A percentile compares a stretch with the other conserved stretches of the same genome.
Evolutionary conservation across 2,888 invertebrate species (phyloP).

Genomic region (Scaptomyza cyrtandrae): DNA sequence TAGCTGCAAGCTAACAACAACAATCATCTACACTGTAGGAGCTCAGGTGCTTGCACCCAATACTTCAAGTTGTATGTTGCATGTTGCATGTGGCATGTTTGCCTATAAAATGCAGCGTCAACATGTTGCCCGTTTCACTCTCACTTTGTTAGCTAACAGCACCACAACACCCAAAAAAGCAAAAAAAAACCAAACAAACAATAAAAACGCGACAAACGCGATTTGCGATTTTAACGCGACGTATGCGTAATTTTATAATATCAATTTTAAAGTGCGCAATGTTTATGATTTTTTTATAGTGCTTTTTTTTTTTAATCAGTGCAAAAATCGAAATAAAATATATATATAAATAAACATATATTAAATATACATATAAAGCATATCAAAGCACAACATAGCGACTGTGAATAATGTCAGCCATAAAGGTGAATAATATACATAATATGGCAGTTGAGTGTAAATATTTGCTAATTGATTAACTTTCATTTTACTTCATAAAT

Average conservation of each 20-base stretch:
- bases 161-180: conserved; percentile 18
- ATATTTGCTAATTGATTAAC: conserved; percentile 6
- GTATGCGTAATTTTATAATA: conserved; percentile 44
- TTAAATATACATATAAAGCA: neutral
- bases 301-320: conserved; percentile 46
- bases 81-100: conserved; percentile 24
- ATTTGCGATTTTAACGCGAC: conserved; percentile 35
- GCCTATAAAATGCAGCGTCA: conserved; percentile 75
- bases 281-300: conserved; percentile 32
- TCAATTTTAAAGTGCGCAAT: conserved; percentile 18
- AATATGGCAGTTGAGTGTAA: neutral
- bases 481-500: conserved; percentile 7
- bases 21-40: neutral
- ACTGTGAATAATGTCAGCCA: conserved; percentile 35
- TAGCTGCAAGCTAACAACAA: conserved; percentile 9
- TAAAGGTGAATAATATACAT: conserved; percentile 49
- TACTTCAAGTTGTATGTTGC: conserved; percentile 24
- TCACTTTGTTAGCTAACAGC: conserved; percentile 73
- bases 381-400: conserved; percentile 24
- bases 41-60: conserved; percentile 72
- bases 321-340: conserved; percentile 21
- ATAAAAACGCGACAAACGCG: conserved; percentile 18
- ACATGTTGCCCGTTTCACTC: conserved; percentile 79
- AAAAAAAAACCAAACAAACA: neutral
- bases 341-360: neutral